Base-by-base conservation (phyloP, 1,140 invertebrate species). In the Hyposmocoma kahamanoa region DNA sequence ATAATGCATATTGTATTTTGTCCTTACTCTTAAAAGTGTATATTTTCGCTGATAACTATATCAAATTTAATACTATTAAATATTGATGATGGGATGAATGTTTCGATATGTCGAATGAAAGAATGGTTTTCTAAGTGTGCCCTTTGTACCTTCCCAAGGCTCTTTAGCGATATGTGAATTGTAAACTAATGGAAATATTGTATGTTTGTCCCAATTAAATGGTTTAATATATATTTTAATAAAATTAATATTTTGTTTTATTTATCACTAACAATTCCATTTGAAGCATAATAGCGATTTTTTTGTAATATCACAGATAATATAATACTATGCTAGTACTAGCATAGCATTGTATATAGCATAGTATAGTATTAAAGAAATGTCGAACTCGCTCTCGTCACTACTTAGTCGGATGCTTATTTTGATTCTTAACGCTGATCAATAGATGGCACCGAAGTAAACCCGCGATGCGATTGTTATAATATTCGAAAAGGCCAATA, bases 141-240 rank as follows among this genome's bases (percentile, higher is more conserved):
- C 67, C 75, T 84, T 78, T 83, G 64, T 81, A 83, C 69, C 70
- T 85, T 79, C 80, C 62, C 76, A 81, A 73, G 66, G 57, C 64
- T 78, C 64, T 71, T 59, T 70, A 72, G 61, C 53, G 61, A 62
- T 67, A 80, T 68, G 68, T 81, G 69, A 64, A 79, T 74, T 82
- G 72, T 85, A 80, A 81, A 83, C 79, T 81, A 83, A 81, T 82
- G 75, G 75, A 82, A 78, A 79, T 81, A 82, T 82, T 81, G 78
- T 81, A 84, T 78, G 81, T 85, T 85, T 83, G 81, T 75, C 81
- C 71, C 70, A 81, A 69, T 66, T 64, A 82, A 85, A 85, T 83
- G 81, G 78, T 83, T 83, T 85, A 85, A 85, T 85, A 85, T 84
- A 84, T 83, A 85, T 85, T 85, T 85, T 82, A 83, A 83, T 84